Percentiles rank a stretch among this genome's conserved stretches.
Conservation (phyloP, 2,113 vertebrate species). For the Aplodontia rufa region DNA sequence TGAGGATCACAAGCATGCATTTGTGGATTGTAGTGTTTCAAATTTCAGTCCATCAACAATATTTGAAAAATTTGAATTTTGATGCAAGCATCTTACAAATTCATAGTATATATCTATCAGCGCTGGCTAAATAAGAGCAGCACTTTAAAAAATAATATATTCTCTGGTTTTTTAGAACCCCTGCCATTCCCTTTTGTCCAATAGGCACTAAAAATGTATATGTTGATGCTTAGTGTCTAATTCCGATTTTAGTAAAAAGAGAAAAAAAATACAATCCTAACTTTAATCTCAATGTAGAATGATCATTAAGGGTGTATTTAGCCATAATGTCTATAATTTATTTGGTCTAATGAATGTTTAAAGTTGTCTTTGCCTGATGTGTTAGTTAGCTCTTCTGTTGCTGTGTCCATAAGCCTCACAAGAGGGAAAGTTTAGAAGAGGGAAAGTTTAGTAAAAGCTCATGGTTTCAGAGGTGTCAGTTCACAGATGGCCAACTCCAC, state of each 20-base stretch:
- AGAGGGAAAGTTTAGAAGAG: too few relatives aligned
- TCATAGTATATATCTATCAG: background rate
- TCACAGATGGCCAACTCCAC: too few relatives aligned
- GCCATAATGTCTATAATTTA: background rate
- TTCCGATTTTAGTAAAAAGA: background rate
- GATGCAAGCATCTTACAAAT: background rate
- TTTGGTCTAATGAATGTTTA: background rate
- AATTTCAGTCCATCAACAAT: background rate
- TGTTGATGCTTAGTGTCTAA: background rate
- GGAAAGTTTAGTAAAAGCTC: too few relatives aligned
- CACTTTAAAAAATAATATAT: background rate
- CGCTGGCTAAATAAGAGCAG: background rate
- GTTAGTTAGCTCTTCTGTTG: too few relatives aligned
- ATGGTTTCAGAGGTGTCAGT: too few relatives aligned
- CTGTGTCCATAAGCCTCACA: too few relatives aligned
- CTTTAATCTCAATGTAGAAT: background rate
- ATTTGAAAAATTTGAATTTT: background rate
- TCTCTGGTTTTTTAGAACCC: background rate
- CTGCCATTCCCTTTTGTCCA: background rate
- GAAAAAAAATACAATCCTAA: background rate
- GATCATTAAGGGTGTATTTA: background rate
- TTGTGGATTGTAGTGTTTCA: background rate
- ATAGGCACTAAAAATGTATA: background rate
- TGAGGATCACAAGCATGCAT: background rate
- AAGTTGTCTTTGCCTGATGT: background rate